Base-by-base conservation (phyloP, 2,888 invertebrate genomes). In the Scaeva pyrastri region DNA sequence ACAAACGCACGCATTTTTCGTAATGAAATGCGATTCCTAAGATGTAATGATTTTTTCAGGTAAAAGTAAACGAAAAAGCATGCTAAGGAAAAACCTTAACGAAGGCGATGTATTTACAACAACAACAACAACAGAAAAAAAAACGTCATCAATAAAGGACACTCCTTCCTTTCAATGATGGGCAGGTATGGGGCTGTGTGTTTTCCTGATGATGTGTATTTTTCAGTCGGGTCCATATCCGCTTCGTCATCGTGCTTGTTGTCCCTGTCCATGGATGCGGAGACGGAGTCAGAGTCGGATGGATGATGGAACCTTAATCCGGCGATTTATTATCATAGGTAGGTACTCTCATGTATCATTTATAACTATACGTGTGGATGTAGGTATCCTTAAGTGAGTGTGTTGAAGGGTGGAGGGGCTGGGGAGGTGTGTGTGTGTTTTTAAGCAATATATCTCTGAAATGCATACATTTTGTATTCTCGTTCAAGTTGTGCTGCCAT, bases 1-100 rank as follows among this genome's bases (percentile, higher is more conserved):
- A 75, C 14, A 23, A 2, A 50, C 21, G 2, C 83, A 79, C 80
- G 85, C 76, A 85, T 85, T 85, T 76, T 64, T 70, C 48, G 62
- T 77, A 76, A 85, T 85, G 73, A 85, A 85, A 85, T 73, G 31
- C 31, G 76, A 64, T 81, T 73, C 72, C 76, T 62, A 45, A 56
- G 56, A 60, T 62, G 76, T 76, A 73, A 85, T 70, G 80, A 73
- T 73, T 73, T 70, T 73, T 39, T 16, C 68, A 55, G 43, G 21
- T 10, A 45, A 39, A 16, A 26, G 6, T n/a, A 56, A 43, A 56
- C 10, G 31, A 5, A 31, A 31, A 36, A 50, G 23, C 45, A 39
- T 23, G 26, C 6, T 16, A 2, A 43, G 7, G n/a, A 58, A 36
- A 23, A 50, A 36, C 16, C 5, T 43, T 5, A 10, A 64, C 45